Percentiles rank a stretch among this genome's conserved stretches.
Evolutionary conservation across 2,888 invertebrate species (phyloP).

Genomic region (Aelia acuminata): DNA sequence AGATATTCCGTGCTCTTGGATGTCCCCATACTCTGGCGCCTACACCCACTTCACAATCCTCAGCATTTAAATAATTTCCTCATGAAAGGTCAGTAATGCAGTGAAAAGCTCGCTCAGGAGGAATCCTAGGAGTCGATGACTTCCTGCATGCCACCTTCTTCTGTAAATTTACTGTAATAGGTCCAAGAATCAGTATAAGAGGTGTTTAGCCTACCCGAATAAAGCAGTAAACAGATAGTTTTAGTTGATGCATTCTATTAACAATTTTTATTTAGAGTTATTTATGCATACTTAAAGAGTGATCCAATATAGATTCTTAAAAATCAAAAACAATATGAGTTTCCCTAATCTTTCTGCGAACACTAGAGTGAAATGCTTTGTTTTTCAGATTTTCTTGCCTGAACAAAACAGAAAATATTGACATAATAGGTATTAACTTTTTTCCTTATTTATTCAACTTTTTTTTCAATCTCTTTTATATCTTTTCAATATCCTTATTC

Average conservation of each 20-base stretch:
- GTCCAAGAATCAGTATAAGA: background rate
- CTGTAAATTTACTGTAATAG: background rate
- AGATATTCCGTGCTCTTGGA: conserved; percentile 44
- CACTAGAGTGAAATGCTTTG: background rate
- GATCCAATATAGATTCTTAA: background rate
- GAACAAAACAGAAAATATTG: too few relatives aligned
- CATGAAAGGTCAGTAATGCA: conserved; percentile 55
- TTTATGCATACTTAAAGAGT: too few relatives aligned
- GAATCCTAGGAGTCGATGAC: background rate
- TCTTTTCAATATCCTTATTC: too few relatives aligned
- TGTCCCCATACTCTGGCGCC: conserved; percentile 16
- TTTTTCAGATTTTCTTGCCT: too few relatives aligned
- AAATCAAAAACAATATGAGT: rapidly evolving
- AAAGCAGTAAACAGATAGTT: too few relatives aligned
- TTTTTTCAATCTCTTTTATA: too few relatives aligned
- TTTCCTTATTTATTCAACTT: too few relatives aligned
- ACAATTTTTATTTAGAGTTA: too few relatives aligned
- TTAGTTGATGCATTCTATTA: too few relatives aligned
- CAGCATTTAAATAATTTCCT: conserved; percentile 57
- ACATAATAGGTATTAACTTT: too few relatives aligned
- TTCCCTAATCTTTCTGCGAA: background rate
- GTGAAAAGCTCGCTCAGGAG: background rate
- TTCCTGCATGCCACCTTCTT: background rate
- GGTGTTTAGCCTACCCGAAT: background rate
- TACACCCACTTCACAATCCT: conserved; percentile 34